Conservation (phyloP, 2,113 vertebrate species). For the Chaetodon auriga region DNA sequence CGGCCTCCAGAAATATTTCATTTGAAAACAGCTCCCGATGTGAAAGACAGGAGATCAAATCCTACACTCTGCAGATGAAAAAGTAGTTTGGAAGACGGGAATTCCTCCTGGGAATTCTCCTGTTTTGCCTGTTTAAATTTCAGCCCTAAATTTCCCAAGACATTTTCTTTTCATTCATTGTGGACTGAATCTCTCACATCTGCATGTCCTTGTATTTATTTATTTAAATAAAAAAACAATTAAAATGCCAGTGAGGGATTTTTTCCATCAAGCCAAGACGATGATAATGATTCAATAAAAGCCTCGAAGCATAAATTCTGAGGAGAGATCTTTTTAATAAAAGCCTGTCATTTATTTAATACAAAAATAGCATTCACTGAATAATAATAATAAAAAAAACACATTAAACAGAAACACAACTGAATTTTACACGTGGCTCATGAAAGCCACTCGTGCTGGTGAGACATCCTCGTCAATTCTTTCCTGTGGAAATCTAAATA, state of each 20-base stretch:
- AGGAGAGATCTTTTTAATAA: slow-evolving; percentile 25
- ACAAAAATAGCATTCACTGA: slow-evolving; percentile 57
- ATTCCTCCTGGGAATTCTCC: too few relatives aligned
- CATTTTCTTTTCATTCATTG: not conserved
- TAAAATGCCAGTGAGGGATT: not conserved
- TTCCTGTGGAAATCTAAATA: slow-evolving; percentile 69
- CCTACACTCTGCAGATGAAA: too few relatives aligned
- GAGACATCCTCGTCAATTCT: slow-evolving; percentile 14
- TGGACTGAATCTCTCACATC: not conserved
- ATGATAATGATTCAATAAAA: not conserved
- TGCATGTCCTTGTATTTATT: not conserved
- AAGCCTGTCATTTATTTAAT: slow-evolving; percentile 13
- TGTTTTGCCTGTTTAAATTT: not conserved
- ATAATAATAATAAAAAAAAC: slow-evolving; percentile 8
- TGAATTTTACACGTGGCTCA: not conserved
- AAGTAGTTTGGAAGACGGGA: too few relatives aligned
- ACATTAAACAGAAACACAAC: slow-evolving; percentile 5
- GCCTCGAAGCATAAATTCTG: not conserved
- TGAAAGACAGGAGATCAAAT: too few relatives aligned
- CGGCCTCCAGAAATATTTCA: not conserved
- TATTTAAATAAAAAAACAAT: not conserved
- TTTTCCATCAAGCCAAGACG: not conserved
- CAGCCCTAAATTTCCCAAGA: not conserved
- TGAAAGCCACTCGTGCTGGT: not conserved
- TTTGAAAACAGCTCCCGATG: too few relatives aligned